Evolutionary conservation across 2,797 vertebrate species (phyloP).

Genomic region (Hapalemur alaotrensis): DNA sequence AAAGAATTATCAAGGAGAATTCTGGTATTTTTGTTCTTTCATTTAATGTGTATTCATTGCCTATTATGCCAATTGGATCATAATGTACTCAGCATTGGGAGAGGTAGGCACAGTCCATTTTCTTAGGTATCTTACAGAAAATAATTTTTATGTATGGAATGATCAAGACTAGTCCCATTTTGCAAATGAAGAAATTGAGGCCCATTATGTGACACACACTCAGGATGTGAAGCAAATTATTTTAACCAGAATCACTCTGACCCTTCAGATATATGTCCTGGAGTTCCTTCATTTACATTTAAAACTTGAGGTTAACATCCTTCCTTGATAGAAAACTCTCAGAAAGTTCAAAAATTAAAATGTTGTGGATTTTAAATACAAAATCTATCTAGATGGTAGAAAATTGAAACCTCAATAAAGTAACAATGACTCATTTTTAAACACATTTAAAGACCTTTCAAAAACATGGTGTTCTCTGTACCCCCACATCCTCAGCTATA

Average conservation of each 20-base stretch:
- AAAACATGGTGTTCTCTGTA: not conserved
- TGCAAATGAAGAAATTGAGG: not conserved
- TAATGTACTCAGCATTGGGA: not conserved
- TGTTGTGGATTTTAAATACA: not conserved
- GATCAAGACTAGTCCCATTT: not conserved
- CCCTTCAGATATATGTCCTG: not conserved
- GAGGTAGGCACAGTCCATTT: not conserved
- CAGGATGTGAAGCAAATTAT: not conserved
- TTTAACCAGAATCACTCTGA: not conserved
- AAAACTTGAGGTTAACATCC: not conserved
- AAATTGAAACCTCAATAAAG: slow-evolving; percentile 15
- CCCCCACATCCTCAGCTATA: not conserved
- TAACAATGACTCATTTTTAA: slow-evolving; percentile 2
- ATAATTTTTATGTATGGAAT: not conserved
- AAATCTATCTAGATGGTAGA: not conserved
- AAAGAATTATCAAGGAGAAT: not conserved
- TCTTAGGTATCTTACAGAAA: not conserved
- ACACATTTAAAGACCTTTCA: not conserved
- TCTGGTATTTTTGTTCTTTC: not conserved
- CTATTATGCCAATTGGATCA: not conserved
- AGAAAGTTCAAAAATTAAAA: not conserved
- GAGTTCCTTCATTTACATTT: not conserved
- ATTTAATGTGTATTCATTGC: not conserved
- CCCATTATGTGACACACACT: not conserved
- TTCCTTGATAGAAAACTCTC: not conserved